Evolutionary conservation across 2,113 vertebrate species (phyloP).

Genomic region (Theristicus caerulescens): DNA sequence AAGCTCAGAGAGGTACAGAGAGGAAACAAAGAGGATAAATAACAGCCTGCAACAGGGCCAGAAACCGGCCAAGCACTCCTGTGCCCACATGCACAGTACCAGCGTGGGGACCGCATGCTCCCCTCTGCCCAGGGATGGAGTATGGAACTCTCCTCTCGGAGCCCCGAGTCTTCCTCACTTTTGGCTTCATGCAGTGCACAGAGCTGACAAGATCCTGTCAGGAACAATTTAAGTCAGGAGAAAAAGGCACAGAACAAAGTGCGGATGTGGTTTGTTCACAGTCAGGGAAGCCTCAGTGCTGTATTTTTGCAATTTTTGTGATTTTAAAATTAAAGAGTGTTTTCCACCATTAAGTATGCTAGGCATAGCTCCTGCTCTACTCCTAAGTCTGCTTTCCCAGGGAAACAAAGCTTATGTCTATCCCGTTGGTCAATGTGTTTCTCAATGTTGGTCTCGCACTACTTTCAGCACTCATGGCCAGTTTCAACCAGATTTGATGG

Average conservation of each 20-base stretch:
- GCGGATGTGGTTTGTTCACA: not conserved
- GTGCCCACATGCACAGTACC: rapidly evolving
- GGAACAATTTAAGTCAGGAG: not conserved
- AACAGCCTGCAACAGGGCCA: not conserved
- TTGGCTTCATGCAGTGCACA: not conserved
- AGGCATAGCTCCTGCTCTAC: not conserved
- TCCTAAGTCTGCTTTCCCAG: not conserved
- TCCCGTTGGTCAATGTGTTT: not conserved
- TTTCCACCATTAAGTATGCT: not conserved
- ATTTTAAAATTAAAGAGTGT: not conserved
- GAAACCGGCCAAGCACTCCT: not conserved
- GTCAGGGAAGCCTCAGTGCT: not conserved
- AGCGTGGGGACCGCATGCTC: rapidly evolving
- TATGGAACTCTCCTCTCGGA: not conserved
- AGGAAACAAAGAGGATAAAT: not conserved
- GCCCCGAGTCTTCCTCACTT: not conserved
- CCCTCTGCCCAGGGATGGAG: not conserved
- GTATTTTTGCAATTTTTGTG: not conserved
- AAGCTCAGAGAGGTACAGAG: not conserved
- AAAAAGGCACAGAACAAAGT: not conserved
- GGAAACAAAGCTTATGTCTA: not conserved
- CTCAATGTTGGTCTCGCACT: not conserved
- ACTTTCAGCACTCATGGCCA: not conserved
- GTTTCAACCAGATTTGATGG: not conserved
- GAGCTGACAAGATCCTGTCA: not conserved